Conservation (phyloP, 1,140 invertebrate genomes). For the Tenebrio molitor region DNA sequence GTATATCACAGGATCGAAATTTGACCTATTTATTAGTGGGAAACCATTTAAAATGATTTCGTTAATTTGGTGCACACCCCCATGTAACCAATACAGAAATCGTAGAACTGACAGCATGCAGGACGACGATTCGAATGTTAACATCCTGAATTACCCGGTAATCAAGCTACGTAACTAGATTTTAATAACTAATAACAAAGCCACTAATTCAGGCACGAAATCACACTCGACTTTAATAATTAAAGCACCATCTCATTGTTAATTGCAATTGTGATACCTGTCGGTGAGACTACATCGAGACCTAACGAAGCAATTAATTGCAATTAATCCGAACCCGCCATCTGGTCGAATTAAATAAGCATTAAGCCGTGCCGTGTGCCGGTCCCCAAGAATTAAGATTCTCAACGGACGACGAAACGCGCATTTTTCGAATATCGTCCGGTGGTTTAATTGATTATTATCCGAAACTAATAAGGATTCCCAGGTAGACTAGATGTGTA, state of each 20-base stretch:
- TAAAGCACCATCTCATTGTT: conserved; percentile 23
- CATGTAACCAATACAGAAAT: too few relatives aligned
- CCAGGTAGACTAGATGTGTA: conserved; percentile 30
- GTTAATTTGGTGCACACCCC: too few relatives aligned
- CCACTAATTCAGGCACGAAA: conserved; percentile 28
- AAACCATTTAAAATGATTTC: too few relatives aligned
- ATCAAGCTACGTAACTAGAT: conserved; percentile 30
- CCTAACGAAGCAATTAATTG: conserved; percentile 18
- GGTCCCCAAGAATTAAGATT: too few relatives aligned
- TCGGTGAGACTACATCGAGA: conserved; percentile 13
- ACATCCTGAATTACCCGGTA: conserved; percentile 6
- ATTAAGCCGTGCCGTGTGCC: too few relatives aligned
- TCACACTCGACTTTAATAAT: conserved; percentile 20
- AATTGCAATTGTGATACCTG: conserved; percentile 34
- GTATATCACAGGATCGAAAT: too few relatives aligned
- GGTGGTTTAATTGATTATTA: conserved; percentile 22
- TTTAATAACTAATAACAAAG: conserved; percentile 38
- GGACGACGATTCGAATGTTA: too few relatives aligned
- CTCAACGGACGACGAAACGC: too few relatives aligned
- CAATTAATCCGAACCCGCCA: conserved; percentile 4
- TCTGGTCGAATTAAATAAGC: conserved; percentile 1
- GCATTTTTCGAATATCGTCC: conserved; percentile 18
- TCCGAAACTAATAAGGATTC: conserved; percentile 34
- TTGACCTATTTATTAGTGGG: too few relatives aligned
- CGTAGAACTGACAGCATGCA: too few relatives aligned